Evolutionary conservation across 2,888 invertebrate species (phyloP).

Genomic region (Cinara cedri): DNA sequence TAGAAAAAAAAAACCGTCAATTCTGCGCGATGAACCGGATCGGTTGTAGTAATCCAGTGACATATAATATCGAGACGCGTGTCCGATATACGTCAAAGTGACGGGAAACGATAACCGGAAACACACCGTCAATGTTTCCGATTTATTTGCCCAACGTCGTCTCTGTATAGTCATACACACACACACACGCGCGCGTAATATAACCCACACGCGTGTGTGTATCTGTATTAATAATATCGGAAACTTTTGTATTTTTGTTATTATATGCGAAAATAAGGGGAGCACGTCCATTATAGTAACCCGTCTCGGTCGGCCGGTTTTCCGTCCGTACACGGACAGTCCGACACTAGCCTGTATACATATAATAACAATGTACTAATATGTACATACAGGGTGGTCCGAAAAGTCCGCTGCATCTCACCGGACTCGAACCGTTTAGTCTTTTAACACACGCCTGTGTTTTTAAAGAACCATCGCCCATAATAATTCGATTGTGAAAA

Average conservation of each 20-base stretch:
- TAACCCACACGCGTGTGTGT: too few species aligned
- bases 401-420: too few species aligned
- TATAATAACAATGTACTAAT: too few species aligned
- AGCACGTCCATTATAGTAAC: neutral
- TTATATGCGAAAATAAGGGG: too few species aligned
- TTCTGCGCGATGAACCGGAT: neutral
- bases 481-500: too few species aligned
- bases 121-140: slow-evolving; percentile 47
- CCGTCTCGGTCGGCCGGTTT: slow-evolving; percentile 37
- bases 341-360: too few species aligned
- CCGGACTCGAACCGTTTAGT: too few species aligned
- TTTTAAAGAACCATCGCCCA: too few species aligned
- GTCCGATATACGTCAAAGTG: neutral
- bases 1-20: neutral
- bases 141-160: neutral
- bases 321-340: slow-evolving; percentile 4
- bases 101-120: slow-evolving; percentile 39
- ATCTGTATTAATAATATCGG: too few species aligned
- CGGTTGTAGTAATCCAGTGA: neutral
- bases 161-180: neutral
- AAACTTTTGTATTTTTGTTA: too few species aligned
- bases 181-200: neutral
- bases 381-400: too few species aligned
- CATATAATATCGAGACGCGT: neutral
- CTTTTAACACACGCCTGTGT: too few species aligned